Evolutionary conservation across 2,888 invertebrate species (phyloP).

Genomic region (Meghimatium bilineatum): DNA sequence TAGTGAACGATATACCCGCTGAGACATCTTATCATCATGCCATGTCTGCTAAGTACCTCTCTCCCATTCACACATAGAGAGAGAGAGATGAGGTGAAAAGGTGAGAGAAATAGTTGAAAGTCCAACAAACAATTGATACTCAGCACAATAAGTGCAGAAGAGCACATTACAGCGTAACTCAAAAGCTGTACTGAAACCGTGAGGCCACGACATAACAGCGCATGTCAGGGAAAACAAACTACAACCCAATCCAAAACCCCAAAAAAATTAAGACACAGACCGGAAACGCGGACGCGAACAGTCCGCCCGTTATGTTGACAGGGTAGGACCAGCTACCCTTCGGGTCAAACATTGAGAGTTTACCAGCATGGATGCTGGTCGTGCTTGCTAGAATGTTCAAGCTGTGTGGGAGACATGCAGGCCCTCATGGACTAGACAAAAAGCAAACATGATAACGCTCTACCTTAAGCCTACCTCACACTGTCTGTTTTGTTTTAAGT

Average conservation of each 20-base stretch:
- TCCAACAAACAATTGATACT: background rate
- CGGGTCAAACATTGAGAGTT: conserved; percentile 36
- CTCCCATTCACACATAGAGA: no score
- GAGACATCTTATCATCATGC: no score
- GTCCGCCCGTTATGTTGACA: conserved; percentile 20
- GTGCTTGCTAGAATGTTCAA: background rate
- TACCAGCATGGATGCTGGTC: background rate
- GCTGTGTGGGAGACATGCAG: background rate
- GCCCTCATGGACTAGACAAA: no score
- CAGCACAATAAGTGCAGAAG: background rate
- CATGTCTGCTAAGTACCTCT: no score
- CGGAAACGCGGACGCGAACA: conserved; percentile 20
- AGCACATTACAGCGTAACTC: background rate
- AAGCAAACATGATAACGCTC: no score
- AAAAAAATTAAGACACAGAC: conserved; percentile 24
- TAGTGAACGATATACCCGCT: no score
- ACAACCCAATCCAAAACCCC: background rate
- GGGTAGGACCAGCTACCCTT: conserved; percentile 31
- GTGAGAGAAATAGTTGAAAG: no score
- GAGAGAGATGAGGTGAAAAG: no score
- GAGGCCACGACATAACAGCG: conserved; percentile 6
- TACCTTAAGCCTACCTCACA: no score
- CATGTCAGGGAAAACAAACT: conserved; percentile 15
- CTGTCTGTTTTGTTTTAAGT: no score
- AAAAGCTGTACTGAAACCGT: background rate